Evolutionary conservation across 2,888 invertebrate genomes (phyloP).

Genomic region (Parnassius orleans): DNA sequence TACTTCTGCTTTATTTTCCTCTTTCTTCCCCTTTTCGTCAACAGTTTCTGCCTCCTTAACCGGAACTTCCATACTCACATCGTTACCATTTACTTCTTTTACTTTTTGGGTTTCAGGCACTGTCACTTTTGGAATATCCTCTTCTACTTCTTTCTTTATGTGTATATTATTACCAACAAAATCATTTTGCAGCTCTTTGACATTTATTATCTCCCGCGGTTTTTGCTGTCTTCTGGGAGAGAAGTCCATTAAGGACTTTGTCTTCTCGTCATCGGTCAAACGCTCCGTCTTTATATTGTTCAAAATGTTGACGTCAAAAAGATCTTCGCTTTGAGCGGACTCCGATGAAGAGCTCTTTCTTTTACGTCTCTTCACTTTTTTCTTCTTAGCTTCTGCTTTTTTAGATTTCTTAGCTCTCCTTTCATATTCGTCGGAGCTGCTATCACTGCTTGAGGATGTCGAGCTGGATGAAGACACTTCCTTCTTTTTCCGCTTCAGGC

Average conservation of each 20-base stretch:
- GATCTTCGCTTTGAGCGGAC: conserved; percentile 54
- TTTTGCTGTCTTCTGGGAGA: conserved; percentile 53
- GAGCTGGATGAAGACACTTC: conserved; percentile 55
- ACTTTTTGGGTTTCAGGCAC: background rate
- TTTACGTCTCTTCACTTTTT: conserved; percentile 44
- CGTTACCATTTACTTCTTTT: background rate
- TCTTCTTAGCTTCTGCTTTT: conserved; percentile 40
- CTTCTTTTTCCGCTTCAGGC: conserved; percentile 56
- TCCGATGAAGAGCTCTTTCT: conserved; percentile 52
- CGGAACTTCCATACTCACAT: background rate
- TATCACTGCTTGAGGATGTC: conserved; percentile 42
- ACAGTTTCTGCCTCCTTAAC: conserved; percentile 6
- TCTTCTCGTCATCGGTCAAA: conserved; percentile 63
- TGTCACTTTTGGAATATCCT: conserved; percentile 28
- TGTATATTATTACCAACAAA: conserved; percentile 65
- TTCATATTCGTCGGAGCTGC: conserved; percentile 41
- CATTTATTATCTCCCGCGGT: conserved; percentile 67
- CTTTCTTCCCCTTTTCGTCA: conserved; percentile 3
- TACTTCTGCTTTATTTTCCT: conserved; percentile 9
- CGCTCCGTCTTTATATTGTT: conserved; percentile 73
- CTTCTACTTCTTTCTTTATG: conserved; percentile 59
- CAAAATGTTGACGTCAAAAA: conserved; percentile 67
- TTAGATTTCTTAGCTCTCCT: conserved; percentile 34
- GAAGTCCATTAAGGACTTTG: conserved; percentile 47
- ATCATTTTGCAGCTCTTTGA: conserved; percentile 70